A percentile compares a stretch with the other conserved stretches of the same genome.
phyloP scores from a whole-genome alignment of 1,140 invertebrate species.

The Venustaconcha ellipsiformis region DNA sequence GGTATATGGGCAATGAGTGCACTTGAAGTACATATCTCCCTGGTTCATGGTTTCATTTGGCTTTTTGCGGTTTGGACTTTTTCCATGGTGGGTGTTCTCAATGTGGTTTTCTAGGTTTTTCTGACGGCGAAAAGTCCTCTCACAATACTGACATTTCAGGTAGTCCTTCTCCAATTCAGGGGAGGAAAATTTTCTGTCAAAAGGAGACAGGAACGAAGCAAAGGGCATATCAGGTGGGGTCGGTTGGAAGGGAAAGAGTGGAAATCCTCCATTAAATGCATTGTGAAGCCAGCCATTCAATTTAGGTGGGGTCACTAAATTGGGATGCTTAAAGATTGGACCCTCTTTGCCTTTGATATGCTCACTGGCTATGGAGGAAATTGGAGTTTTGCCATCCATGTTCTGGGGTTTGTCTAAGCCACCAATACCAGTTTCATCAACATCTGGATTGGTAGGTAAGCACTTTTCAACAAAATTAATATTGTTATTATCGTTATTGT shows the following conservation, averaged over 20 bases:
- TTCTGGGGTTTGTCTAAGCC: slow-evolving; percentile 6
- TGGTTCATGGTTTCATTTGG: slow-evolving; percentile 41
- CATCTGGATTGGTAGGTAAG: slow-evolving; percentile 17
- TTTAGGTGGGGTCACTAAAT: slow-evolving; percentile 27
- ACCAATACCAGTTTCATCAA: slow-evolving; percentile 21
- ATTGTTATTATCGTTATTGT: slow-evolving; percentile 33
- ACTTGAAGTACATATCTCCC: slow-evolving; percentile 67
- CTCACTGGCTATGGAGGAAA: slow-evolving; percentile 10
- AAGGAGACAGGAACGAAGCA: slow-evolving; percentile 54
- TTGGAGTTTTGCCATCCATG: slow-evolving; percentile 10
- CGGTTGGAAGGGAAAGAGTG: slow-evolving; percentile 56
- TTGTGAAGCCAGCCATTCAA: slow-evolving; percentile 42
- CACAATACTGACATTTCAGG: slow-evolving; percentile 66
- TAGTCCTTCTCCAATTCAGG: slow-evolving; percentile 64
- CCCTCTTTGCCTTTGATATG: slow-evolving; percentile 12
- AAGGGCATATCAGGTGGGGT: slow-evolving; percentile 52
- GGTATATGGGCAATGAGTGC: slow-evolving; percentile 66
- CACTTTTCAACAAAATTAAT: slow-evolving; percentile 20
- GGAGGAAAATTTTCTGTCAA: slow-evolving; percentile 48
- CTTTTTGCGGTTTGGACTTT: slow-evolving; percentile 47
- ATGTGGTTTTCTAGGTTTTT: slow-evolving; percentile 66
- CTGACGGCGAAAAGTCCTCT: slow-evolving; percentile 62
- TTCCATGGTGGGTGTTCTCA: slow-evolving; percentile 64
- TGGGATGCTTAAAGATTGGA: slow-evolving; percentile 27
- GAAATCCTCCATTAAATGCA: slow-evolving; percentile 46